Conservation (phyloP, 2,113 vertebrate genomes). For the Lasiurus borealis region DNA sequence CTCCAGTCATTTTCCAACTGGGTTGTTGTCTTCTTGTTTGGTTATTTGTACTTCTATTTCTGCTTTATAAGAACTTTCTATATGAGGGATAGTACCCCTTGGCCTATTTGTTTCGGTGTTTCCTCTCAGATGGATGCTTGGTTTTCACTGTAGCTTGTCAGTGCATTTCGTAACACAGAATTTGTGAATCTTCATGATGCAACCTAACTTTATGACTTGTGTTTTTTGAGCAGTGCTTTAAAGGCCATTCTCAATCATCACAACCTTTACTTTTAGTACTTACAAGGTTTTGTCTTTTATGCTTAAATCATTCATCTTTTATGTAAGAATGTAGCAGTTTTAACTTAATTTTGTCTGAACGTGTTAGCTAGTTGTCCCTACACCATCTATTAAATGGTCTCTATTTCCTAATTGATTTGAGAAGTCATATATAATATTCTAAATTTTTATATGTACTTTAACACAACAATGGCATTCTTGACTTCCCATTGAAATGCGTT, state of each 20-base stretch:
- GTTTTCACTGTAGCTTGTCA: background rate
- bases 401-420: background rate
- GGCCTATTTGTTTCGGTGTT: background rate
- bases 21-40: background rate
- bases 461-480: background rate
- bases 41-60: background rate
- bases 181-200: background rate
- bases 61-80: background rate
- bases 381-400: background rate
- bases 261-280: background rate
- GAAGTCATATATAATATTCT: background rate
- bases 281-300: slow-evolving; percentile 25
- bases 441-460: background rate
- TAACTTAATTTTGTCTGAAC: background rate
- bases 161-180: background rate
- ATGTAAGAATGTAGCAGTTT: background rate
- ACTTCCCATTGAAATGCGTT: background rate
- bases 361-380: background rate
- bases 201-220: background rate
- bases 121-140: background rate
- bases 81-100: background rate
- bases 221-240: background rate
- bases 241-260: background rate
- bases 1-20: background rate
- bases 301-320: background rate